Evolutionary conservation across 2,797 vertebrate genomes (phyloP), one percentile per base, ranked within the genome.

Genomic region (Ibycter americanus): DNA sequence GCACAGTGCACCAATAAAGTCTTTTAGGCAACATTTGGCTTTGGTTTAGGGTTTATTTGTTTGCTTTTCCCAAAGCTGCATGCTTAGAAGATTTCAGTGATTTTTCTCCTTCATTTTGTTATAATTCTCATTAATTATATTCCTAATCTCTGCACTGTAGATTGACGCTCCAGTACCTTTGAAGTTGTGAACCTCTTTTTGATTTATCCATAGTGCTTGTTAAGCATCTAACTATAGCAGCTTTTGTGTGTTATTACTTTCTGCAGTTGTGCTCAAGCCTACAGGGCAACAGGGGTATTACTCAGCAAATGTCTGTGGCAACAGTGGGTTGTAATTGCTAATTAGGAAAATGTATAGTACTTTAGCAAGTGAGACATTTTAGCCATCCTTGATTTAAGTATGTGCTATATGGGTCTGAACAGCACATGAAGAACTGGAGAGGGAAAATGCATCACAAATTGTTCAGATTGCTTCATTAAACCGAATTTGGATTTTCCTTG

Each of bases 261-360:
- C 46, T 71, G 8, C 74, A 55, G 66, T 47, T 91, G 61, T 55
- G 77, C 87, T 83, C 36, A 67, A 92, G n/a, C 47, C 79, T 85
- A 42, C 34, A 44, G 42, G 77, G 27, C 32, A 88, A 38, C 32
- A 79, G 80, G 89, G 27, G 23, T 34, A 80, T 92, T 93, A 84
- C 56, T 96, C 89, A 94, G 72, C 79, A 96, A 95, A 86, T 76
- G 40, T 91, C 84, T 91, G 83, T 84, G 49, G 55, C 56, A 81
- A 56, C 73, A 89, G 46, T 83, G 78, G 71, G 49, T 91, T 89
- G 70, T 82, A 85, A 88, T 71, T 94, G 91, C 81, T 95, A 85
- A 84, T 95, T 73, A 89, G 67, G 79, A 73, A 92, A 84, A 93
- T 36, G 34, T 73, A 54, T 36, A 70, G 58, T 77, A 61, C 88